Percentiles rank a stretch among this genome's conserved stretches.
phyloP scores from a whole-genome alignment of 2,797 vertebrate species.

The Coluber constrictor region DNA sequence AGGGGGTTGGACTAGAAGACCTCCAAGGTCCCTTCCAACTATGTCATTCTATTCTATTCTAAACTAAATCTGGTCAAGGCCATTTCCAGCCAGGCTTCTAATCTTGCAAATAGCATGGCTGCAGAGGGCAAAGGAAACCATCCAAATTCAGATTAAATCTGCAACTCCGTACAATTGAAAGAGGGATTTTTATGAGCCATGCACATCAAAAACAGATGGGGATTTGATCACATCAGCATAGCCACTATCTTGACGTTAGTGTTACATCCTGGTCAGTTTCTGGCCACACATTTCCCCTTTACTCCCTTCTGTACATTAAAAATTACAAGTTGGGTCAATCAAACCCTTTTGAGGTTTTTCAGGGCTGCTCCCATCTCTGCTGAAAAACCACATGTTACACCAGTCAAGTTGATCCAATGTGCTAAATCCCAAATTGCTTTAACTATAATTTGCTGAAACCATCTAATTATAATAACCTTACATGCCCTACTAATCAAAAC shows the following conservation, averaged over 20 bases:
- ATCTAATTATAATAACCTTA: neutral
- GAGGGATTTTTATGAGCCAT: neutral
- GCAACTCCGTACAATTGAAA: neutral
- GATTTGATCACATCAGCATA: neutral
- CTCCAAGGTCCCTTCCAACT: too few relatives aligned
- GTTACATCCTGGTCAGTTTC: neutral
- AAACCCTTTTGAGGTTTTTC: neutral
- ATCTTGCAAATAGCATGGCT: conserved; percentile 54
- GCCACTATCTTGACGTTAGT: neutral
- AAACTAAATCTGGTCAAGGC: conserved; percentile 25
- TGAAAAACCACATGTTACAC: neutral
- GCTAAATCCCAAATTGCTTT: neutral
- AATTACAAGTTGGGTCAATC: neutral
- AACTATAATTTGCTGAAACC: neutral
- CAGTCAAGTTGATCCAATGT: neutral
- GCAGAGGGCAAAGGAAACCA: conserved; percentile 54
- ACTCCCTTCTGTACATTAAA: neutral
- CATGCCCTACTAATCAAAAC: neutral
- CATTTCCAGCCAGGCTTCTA: conserved; percentile 19
- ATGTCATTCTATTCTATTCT: too few relatives aligned
- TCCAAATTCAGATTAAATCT: conserved; percentile 56
- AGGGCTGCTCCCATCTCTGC: neutral
- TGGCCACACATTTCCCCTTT: neutral
- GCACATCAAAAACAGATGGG: neutral
- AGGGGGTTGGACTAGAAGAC: too few relatives aligned